Evolutionary conservation across 1,140 invertebrate species (phyloP), one percentile per base, ranked within the genome.

Genomic region (Drosophila funebris): DNA sequence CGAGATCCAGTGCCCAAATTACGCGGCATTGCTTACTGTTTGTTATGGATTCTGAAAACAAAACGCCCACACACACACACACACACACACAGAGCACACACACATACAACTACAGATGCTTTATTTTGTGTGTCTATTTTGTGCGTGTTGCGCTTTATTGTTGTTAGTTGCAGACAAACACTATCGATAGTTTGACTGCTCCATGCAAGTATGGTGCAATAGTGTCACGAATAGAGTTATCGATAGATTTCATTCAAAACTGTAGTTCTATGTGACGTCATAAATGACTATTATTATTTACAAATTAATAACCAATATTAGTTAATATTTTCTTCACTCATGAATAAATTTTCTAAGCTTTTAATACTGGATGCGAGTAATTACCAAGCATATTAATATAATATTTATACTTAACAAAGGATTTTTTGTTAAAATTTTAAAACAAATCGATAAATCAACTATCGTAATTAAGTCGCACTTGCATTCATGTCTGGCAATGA

Each of bases 101-200:
- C 36, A 50, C 33, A 64, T 33, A 31, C 41, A 44, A 46, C 20
- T 11, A 39, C 14, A 14, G 46, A 41, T 52, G 13, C 29, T 29
- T 52, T 27, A 44, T 61, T 73, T 67, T 53, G 33, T 70, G 63
- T 73, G 39, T 73, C 64, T 61, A 68, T 69, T 73, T 61, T 60
- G 54, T 68, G 63, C 44, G 69, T 73, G 70, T 46, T 61, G 56
- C 39, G 31, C 50, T 48, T 73, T 63, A 41, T 69, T 68, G 70
- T 73, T 73, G 50, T 69, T 54, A 61, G 54, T 73, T 73, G 22
- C 39, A 13, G 18, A 11, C 7, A 22, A 27, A 3, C 27, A 37
- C 54, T 44, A 73, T 73, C 69, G 69, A 73, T 67, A 58, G 46
- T 52, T 36, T n/a, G 8, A n/a, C 44, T 13, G 14, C 5, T 7